Conservation (phyloP, 2,113 vertebrate genomes). For the Chroicocephalus ridibundus region DNA sequence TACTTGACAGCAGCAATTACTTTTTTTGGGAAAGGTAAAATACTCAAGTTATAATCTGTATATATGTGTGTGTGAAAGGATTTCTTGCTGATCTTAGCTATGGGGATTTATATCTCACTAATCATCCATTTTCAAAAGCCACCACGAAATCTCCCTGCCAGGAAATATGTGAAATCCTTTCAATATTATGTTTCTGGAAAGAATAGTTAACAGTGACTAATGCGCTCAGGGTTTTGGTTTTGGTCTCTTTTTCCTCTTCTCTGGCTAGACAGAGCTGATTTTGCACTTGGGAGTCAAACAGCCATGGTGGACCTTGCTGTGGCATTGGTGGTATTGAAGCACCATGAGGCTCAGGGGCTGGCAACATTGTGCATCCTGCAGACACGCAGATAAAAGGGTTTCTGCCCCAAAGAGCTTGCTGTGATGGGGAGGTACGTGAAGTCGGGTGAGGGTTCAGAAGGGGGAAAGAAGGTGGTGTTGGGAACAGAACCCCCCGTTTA, state of each 20-base stretch:
- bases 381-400: not conserved
- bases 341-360: not conserved
- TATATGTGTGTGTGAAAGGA: conserved; percentile 18
- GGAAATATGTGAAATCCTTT: not conserved
- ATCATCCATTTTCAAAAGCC: not conserved
- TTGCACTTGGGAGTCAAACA: not conserved
- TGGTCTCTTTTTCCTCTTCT: not conserved
- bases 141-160: not conserved
- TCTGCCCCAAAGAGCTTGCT: not conserved
- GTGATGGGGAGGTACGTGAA: accelerated
- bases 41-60: not conserved
- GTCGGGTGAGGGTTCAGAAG: not conserved
- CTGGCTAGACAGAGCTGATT: not conserved
- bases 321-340: not conserved
- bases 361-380: not conserved
- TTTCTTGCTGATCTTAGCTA: conserved; percentile 59
- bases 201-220: conserved; percentile 20
- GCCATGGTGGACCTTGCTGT: not conserved
- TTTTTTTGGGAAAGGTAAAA: conserved; percentile 60
- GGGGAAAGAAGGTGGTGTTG: not conserved
- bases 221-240: not conserved
- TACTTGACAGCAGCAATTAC: conserved; percentile 70
- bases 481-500: not conserved
- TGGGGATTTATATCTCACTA: conserved; percentile 25
- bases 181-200: not conserved